These are phyloP conservation scores for Pogonocherus hispidulus DNA, from an alignment of 2,888 invertebrate genomes.

Conservation along the genomic window DNA sequence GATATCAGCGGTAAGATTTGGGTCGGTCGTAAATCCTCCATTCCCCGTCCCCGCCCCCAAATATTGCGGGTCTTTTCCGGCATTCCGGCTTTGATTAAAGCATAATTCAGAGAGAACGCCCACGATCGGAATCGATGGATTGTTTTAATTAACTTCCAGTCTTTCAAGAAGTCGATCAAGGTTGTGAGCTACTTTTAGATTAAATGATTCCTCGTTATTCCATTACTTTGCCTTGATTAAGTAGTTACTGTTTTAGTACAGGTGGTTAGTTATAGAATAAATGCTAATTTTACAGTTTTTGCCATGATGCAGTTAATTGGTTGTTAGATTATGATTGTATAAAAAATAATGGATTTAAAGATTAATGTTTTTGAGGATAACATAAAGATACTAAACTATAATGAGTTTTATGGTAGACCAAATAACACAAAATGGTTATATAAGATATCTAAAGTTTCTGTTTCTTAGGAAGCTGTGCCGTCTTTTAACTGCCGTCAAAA, in stretches of 20 bases:
- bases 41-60: background rate
- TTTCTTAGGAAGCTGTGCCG: no score
- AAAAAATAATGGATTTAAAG: no score
- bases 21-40: constrained; percentile 3
- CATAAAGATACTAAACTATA: no score
- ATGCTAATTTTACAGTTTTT: no score
- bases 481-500: no score
- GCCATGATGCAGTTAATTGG: no score
- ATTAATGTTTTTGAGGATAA: no score
- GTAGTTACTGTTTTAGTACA: background rate
- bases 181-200: background rate
- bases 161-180: background rate
- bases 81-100: constrained; percentile 14
- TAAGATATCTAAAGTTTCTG: no score
- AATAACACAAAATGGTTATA: no score
- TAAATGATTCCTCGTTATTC: background rate
- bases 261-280: no score
- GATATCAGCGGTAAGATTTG: constrained; percentile 3
- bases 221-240: background rate
- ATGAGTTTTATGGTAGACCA: no score
- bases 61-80: background rate
- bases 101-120: constrained; percentile 9
- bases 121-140: background rate
- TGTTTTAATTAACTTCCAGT: background rate
- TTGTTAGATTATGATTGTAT: no score